phyloP scores from a whole-genome alignment of 2,888 invertebrate species.

The Neocrepidodera transversa region DNA sequence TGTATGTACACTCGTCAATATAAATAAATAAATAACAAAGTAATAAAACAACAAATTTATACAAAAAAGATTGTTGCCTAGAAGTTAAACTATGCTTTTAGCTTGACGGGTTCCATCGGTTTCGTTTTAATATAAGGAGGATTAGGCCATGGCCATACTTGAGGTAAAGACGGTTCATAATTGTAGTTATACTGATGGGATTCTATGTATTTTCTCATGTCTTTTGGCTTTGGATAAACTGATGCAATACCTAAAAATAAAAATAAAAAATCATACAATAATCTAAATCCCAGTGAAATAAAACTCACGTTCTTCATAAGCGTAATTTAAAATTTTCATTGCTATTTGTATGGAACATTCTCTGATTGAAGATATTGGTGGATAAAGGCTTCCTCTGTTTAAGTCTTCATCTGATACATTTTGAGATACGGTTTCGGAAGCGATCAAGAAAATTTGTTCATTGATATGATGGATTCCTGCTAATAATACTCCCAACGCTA shows the following conservation, averaged over 20 bases:
- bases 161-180: constrained; percentile 80
- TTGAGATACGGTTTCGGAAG: constrained; percentile 88
- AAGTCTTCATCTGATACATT: constrained; percentile 85
- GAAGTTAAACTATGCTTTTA: constrained; percentile 46
- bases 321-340: constrained; percentile 83
- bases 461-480: constrained; percentile 93
- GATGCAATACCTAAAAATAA: constrained; percentile 74
- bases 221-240: constrained; percentile 84
- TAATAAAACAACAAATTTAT: constrained; percentile 2
- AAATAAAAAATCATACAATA: neutral
- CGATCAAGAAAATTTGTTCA: constrained; percentile 91
- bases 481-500: constrained; percentile 93
- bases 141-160: constrained; percentile 69
- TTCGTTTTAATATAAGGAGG: constrained; percentile 53
- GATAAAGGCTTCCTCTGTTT: constrained; percentile 88
- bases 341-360: constrained; percentile 93
- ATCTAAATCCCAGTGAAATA: too few species aligned
- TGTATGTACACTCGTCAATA: too few species aligned
- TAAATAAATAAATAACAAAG: neutral
- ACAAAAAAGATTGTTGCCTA: constrained; percentile 17
- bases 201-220: constrained; percentile 74
- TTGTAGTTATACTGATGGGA: constrained; percentile 79
- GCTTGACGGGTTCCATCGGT: constrained; percentile 52
- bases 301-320: constrained; percentile 81
- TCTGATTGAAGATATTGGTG: constrained; percentile 82